These are phyloP conservation scores for Rhamphomyia laevipes DNA, from an alignment of 2,888 invertebrate genomes.

Conservation along the genomic window DNA sequence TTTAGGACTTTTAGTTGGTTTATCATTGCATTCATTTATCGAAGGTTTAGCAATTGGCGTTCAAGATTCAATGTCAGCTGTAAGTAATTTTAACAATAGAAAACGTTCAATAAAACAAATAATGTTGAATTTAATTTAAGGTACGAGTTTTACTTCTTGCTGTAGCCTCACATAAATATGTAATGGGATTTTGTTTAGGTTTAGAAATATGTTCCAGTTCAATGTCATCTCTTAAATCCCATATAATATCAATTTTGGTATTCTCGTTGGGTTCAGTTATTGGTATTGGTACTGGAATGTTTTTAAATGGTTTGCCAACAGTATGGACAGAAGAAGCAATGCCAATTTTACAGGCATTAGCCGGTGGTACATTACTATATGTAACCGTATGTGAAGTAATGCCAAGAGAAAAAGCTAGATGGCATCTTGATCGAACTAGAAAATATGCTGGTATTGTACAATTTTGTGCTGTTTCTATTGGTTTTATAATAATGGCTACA, in stretches of 20 bases:
- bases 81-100: conserved; percentile 23
- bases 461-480: conserved; percentile 45
- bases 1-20: conserved; percentile 55
- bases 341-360: conserved; percentile 55
- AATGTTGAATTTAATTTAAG: conserved; percentile 33
- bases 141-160: conserved; percentile 54
- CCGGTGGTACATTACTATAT: conserved; percentile 65
- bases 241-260: conserved; percentile 47
- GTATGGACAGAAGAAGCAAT: conserved; percentile 39
- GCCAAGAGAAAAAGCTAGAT: conserved; percentile 61
- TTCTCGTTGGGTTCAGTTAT: conserved; percentile 57
- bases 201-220: conserved; percentile 53
- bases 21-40: conserved; percentile 65
- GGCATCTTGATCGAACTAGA: conserved; percentile 47
- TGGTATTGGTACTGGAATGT: conserved; percentile 56
- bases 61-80: conserved; percentile 51
- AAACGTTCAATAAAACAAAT: not conserved
- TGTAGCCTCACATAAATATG: conserved; percentile 68
- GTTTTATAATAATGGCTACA: conserved; percentile 50
- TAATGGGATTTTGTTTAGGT: conserved; percentile 71
- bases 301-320: conserved; percentile 42
- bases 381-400: conserved; percentile 67
- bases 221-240: conserved; percentile 28
- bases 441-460: conserved; percentile 51
- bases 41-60: conserved; percentile 76